Evolutionary conservation across 2,113 vertebrate species (phyloP).

Genomic region (Rhabdornis inornatus): DNA sequence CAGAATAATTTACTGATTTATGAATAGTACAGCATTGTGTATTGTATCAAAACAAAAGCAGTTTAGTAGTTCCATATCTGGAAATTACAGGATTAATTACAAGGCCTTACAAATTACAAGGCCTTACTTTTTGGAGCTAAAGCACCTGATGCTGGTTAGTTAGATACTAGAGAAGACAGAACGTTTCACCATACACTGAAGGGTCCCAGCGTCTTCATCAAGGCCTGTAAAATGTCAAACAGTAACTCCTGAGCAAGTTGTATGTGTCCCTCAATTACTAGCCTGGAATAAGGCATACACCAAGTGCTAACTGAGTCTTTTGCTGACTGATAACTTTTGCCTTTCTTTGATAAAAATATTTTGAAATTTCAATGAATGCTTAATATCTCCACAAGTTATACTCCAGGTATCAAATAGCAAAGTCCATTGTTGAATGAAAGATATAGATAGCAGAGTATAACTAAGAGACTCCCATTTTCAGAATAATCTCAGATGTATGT

Average conservation of each 20-base stretch:
- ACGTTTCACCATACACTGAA: neutral
- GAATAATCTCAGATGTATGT: neutral
- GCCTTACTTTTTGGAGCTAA: neutral
- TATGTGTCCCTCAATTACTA: neutral
- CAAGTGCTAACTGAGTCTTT: neutral
- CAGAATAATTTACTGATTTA: slow-evolving; percentile 78
- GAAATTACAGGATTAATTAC: no score
- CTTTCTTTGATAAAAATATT: neutral
- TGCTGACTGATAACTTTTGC: neutral
- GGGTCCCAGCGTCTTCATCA: neutral
- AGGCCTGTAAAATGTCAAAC: neutral
- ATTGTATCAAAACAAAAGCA: neutral
- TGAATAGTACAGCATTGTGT: slow-evolving; percentile 78
- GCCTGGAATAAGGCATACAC: neutral
- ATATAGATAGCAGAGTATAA: neutral
- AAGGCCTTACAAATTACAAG: neutral
- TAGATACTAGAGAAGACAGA: neutral
- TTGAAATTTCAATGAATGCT: neutral
- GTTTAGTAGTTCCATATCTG: neutral
- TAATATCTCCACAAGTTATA: neutral
- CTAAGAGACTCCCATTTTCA: neutral
- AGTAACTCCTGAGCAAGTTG: neutral
- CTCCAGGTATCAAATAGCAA: neutral
- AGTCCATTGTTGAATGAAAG: neutral
- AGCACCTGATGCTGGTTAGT: neutral